Evolutionary conservation across 92 coral and sea anemone species (phyloP).

Genomic region (Epizoanthus rinbou): DNA sequence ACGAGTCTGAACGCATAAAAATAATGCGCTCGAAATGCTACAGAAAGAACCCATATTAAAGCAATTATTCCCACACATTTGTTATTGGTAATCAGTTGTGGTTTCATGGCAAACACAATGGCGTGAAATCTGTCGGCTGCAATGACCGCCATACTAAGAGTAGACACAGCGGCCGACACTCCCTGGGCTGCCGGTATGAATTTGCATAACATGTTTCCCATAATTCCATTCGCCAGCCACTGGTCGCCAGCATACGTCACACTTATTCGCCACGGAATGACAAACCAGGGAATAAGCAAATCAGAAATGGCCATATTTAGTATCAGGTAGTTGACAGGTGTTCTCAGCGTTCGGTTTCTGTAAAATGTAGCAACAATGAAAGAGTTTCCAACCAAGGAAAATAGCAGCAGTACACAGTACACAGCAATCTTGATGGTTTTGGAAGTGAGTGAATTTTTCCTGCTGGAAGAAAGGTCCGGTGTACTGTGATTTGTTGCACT

Average conservation of each 20-base stretch:
- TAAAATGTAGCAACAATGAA: neutral
- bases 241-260: neutral
- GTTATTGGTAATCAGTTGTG: neutral
- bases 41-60: neutral
- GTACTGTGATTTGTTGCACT: neutral
- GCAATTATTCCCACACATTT: neutral
- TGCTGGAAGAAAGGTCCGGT: neutral
- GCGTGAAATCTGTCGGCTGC: constrained; percentile 10
- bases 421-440: neutral
- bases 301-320: constrained; percentile 2
- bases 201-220: neutral
- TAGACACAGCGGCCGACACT: neutral
- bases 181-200: constrained; percentile 2
- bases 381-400: neutral
- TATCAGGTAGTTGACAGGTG: neutral
- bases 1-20: neutral
- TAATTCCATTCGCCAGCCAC: neutral
- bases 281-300: neutral
- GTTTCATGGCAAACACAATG: neutral
- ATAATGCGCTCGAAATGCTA: neutral
- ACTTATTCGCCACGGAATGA: constrained; percentile 11
- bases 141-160: constrained; percentile 10
- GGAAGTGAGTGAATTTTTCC: neutral
- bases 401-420: neutral
- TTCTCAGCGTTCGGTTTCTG: neutral